Percentiles rank a stretch among this genome's conserved stretches.
These are phyloP conservation scores for Drosophila lutescens DNA, from an alignment of 2,888 invertebrate genomes.

Conservation along the genomic window DNA sequence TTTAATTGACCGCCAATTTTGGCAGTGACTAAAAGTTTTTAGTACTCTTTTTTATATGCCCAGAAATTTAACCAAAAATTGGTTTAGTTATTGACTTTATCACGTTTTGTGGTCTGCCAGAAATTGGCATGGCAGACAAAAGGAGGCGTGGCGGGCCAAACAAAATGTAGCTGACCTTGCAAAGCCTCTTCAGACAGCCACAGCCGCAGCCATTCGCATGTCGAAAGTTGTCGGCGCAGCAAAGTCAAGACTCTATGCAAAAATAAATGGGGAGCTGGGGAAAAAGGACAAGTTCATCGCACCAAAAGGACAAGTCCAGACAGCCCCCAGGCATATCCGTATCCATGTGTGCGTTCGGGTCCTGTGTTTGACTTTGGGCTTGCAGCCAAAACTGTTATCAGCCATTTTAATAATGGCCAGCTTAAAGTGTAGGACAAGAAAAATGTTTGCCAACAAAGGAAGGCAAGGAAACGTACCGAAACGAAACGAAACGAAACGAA, in stretches of 20 bases:
- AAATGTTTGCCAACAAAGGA: constrained; percentile 76
- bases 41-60: neutral
- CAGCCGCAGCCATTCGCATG: constrained; percentile 28
- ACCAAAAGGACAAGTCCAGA: constrained; percentile 70
- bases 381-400: constrained; percentile 76
- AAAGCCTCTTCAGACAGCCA: constrained; percentile 48
- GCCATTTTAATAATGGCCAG: constrained; percentile 78
- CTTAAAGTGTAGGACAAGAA: constrained; percentile 78
- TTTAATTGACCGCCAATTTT: constrained; percentile 59
- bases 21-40: constrained; percentile 6
- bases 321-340: constrained; percentile 58
- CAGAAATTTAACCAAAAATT: constrained; percentile 44
- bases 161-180: constrained; percentile 63
- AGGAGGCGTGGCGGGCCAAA: constrained; percentile 15
- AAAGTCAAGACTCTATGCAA: constrained; percentile 41
- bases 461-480: constrained; percentile 49
- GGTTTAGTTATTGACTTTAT: constrained; percentile 58
- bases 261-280: neutral
- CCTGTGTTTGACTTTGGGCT: constrained; percentile 72
- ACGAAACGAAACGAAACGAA: constrained; percentile 8
- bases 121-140: constrained; percentile 9
- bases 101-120: constrained; percentile 58
- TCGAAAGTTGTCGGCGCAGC: constrained; percentile 58
- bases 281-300: constrained; percentile 68
- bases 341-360: constrained; percentile 33